Percentiles rank a stretch among this genome's conserved stretches.
These are phyloP conservation scores for Enteromius treurensis DNA, from an alignment of 2,797 vertebrate genomes.

Conservation along the genomic window DNA sequence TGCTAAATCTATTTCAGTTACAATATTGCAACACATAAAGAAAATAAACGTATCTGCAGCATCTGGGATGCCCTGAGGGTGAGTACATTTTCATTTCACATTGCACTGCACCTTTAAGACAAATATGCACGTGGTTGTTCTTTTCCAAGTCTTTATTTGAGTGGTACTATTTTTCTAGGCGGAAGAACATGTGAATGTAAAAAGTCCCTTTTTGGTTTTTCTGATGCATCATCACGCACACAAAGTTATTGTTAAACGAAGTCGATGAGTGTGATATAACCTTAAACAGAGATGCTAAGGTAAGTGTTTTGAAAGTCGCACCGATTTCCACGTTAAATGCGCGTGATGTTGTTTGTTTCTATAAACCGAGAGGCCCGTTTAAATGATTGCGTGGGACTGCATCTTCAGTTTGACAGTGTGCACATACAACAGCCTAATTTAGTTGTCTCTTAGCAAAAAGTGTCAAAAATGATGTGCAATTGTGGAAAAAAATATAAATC, in stretches of 20 bases:
- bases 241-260: not conserved
- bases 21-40: not conserved
- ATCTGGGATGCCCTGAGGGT: not conserved
- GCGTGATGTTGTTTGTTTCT: not conserved
- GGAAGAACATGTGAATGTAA: not conserved
- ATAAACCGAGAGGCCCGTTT: not conserved
- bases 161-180: not conserved
- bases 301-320: not conserved
- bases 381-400: not conserved
- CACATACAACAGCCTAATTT: not conserved
- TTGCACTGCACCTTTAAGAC: conserved; percentile 8
- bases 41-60: not conserved
- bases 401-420: not conserved
- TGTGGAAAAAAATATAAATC: not conserved
- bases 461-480: not conserved
- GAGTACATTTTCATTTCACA: not conserved
- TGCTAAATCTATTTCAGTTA: not conserved
- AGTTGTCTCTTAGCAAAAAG: not conserved
- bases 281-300: not conserved
- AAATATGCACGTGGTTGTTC: not conserved
- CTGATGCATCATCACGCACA: not conserved
- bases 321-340: not conserved
- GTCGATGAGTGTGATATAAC: not conserved
- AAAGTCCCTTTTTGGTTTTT: not conserved
- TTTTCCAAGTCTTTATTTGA: not conserved